Conservation (phyloP, 2,888 invertebrate species). For the Eucera pruinosa region DNA sequence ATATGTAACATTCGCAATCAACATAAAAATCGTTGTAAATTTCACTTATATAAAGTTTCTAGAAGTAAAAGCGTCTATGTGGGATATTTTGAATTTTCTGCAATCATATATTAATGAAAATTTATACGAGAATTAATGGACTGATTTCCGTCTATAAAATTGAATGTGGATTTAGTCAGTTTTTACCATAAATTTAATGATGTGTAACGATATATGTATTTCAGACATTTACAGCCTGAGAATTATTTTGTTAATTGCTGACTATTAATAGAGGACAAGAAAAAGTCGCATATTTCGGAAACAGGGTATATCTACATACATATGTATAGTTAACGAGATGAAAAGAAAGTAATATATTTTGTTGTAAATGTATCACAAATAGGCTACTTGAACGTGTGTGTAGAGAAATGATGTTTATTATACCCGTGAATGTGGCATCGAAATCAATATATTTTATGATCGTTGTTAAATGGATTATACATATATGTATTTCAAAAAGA, state of each 20-base stretch:
- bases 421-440: constrained; percentile 44
- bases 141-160: too few relatives aligned
- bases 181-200: too few relatives aligned
- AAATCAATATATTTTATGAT: constrained; percentile 63
- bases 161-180: too few relatives aligned
- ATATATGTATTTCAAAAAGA: constrained; percentile 2
- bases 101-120: too few relatives aligned
- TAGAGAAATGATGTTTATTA: constrained; percentile 38
- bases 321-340: constrained; percentile 37
- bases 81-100: too few relatives aligned
- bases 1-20: too few relatives aligned
- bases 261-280: constrained; percentile 21
- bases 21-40: too few relatives aligned
- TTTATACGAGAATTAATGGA: too few relatives aligned
- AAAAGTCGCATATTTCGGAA: constrained; percentile 38
- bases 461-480: constrained; percentile 46
- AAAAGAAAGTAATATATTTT: constrained; percentile 70
- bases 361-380: constrained; percentile 59
- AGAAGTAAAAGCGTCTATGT: too few relatives aligned
- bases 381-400: constrained; percentile 5
- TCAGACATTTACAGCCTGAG: background rate
- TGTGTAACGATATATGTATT: too few relatives aligned
- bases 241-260: constrained; percentile 23
- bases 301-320: constrained; percentile 58
- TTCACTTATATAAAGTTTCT: too few relatives aligned